Base-by-base conservation (phyloP, 2,797 vertebrate genomes). In the Synaphobranchus kaupii region DNA sequence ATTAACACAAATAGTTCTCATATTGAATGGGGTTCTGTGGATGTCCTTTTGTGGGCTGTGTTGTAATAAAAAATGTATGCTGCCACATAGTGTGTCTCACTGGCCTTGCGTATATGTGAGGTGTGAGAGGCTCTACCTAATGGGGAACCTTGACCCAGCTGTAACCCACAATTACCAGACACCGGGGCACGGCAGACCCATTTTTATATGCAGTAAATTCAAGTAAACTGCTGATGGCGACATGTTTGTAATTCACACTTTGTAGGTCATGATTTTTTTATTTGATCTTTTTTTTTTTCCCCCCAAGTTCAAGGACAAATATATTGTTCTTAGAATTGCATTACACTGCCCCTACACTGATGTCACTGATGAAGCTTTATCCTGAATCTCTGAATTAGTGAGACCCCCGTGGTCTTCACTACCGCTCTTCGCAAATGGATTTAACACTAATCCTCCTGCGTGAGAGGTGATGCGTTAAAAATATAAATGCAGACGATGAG, bases 91-190 rank as follows among this genome's bases (percentile, higher is more conserved):
- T 12, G 9, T 39, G 34, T 25, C 28, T 12, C n/a, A 12, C 13
- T 73, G 39, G 80, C 22, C 71, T 83, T 3, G 22, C 31, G 60
- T 22, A 5, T 15, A 34, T 52, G 84, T 63, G 44, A 25, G 4
- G 34, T 28, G 78, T 73, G 44, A 48, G 10, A 10, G 7, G 0
- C 20, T 8, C 17, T 5, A 22, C 47, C 20, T 9, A 5, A 63
- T n/a, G 83, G 25, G 86, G 15, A 48, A 10, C 91, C 90, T 92
- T 91, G 5, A 90, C 88, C 88, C 66, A 84, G 58, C 34, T 22
- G 82, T 0, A 44, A 73, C 88, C 85, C 89, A 86, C 39, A 48
- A 80, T 80, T 25, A 80, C 20, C 76, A n/a, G 39, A 44, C 76
- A 44, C 6, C 13, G 8, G 44, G 4, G 20, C 44, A 9, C 22